phyloP scores from a whole-genome alignment of 1,140 invertebrate species.

The Leucophenga varia region DNA sequence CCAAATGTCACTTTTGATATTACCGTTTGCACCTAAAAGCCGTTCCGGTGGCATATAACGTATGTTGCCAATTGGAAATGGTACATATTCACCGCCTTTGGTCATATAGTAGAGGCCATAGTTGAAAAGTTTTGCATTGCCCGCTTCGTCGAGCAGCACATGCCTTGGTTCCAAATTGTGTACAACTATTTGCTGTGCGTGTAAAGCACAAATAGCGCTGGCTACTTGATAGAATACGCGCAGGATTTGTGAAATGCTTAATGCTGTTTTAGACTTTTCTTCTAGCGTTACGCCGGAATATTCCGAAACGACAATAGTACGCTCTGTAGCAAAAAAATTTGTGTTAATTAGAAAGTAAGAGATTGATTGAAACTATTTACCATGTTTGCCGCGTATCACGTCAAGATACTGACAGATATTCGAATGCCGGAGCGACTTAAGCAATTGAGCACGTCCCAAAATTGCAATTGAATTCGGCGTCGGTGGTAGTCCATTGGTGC shows the following conservation, averaged over 20 bases:
- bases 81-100: slow-evolving; percentile 64
- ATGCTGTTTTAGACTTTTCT: slow-evolving; percentile 57
- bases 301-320: slow-evolving; percentile 87
- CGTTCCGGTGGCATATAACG: slow-evolving; percentile 87
- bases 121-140: slow-evolving; percentile 83
- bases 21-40: slow-evolving; percentile 64
- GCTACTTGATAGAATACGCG: slow-evolving; percentile 67
- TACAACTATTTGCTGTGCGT: slow-evolving; percentile 73
- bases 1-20: slow-evolving; percentile 86
- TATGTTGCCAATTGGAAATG: slow-evolving; percentile 85
- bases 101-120: slow-evolving; percentile 94
- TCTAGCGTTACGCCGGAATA: slow-evolving; percentile 70
- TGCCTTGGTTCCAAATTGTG: slow-evolving; percentile 81
- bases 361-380: slow-evolving; percentile 59
- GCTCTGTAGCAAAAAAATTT: slow-evolving; percentile 66
- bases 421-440: slow-evolving; percentile 78
- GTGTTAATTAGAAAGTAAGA: neutral
- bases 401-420: slow-evolving; percentile 89
- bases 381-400: slow-evolving; percentile 91
- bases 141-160: slow-evolving; percentile 73
- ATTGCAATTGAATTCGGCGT: slow-evolving; percentile 96
- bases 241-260: slow-evolving; percentile 62
- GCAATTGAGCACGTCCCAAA: slow-evolving; percentile 80
- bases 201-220: slow-evolving; percentile 72
- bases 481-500: slow-evolving; percentile 90